Base-by-base conservation (phyloP, 2,113 vertebrate species). In the Propithecus coquereli region DNA sequence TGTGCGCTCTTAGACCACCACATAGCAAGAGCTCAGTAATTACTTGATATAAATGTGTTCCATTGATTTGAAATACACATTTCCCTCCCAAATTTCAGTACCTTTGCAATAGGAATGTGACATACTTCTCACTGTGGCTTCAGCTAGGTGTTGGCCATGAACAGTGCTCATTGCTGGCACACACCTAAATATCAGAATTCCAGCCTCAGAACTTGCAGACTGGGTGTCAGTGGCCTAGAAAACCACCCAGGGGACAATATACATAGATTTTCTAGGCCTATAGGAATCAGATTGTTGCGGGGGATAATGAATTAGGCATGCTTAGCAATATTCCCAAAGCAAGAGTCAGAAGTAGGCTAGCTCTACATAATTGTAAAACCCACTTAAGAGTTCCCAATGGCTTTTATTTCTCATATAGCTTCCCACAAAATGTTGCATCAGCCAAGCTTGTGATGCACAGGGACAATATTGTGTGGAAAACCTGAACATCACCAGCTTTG, bases 11-110 rank as follows among this genome's bases (percentile, higher is more conserved):
- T 13, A 25, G 14, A 45, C 37, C 27, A 0, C 45, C 82, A 89
- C 63, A 82, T 54, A 89, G 40, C 89, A 43, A 92, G 87, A 94
- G 85, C 90, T 90, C 92, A 18, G 27, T 10, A 70, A 45, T 32
- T 40, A 54, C 27, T n/a, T 87, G 87, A 25, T 63, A 14, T 22
- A 32, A 92, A 87, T 54, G 40, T 59, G 76, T 34, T 91, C 40
- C 12, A 14, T 81, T 81, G 45, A 92, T 85, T 45, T 57, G 13
- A 90, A 92, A 76, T 59, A n/a, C 8, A 32, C 14, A 27, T 54
- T 73, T 63, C 14, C 16, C 65, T 17, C 32, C 17, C 20, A 3
- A 13, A 13, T 81, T 45, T 52, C n/a, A 66, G 2, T 45, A 30
- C 12, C 20, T 96, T 30, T 34, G 65, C 37, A 43, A 34, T 17